Percentiles rank a stretch among this genome's conserved stretches.
These are phyloP conservation scores for Siniperca chuatsi DNA, from an alignment of 2,113 vertebrate genomes.

Conservation along the genomic window DNA sequence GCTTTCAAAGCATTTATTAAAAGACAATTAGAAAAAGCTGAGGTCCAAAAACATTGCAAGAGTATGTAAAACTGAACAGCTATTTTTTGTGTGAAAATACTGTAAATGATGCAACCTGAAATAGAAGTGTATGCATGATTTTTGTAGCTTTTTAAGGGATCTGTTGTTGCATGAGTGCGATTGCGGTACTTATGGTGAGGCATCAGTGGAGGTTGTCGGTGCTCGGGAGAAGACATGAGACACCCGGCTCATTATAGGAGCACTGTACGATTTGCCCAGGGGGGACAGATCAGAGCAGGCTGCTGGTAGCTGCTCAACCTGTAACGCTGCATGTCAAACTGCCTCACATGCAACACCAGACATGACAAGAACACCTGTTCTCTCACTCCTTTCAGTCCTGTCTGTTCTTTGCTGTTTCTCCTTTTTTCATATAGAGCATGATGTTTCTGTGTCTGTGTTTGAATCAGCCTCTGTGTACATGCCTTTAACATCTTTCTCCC, in stretches of 20 bases:
- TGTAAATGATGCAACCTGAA: neutral
- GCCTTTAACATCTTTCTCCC: neutral
- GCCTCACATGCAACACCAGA: conserved; percentile 24
- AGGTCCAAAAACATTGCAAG: neutral
- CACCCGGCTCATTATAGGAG: conserved; percentile 50
- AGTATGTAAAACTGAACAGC: neutral
- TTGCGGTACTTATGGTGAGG: neutral
- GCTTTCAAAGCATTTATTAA: neutral
- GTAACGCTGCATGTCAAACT: conserved; percentile 55
- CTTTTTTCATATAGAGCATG: neutral
- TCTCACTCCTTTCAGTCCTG: neutral
- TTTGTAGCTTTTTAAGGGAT: conserved; percentile 2
- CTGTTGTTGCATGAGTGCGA: neutral
- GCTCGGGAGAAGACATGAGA: conserved; percentile 21
- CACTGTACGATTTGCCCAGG: conserved; percentile 40
- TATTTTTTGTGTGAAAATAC: neutral
- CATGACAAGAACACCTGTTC: conserved; percentile 38
- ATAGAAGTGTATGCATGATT: neutral
- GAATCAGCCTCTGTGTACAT: neutral
- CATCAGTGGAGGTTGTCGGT: conserved; percentile 24
- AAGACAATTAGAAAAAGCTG: neutral
- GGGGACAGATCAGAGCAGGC: conserved; percentile 56
- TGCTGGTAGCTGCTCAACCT: conserved; percentile 47
- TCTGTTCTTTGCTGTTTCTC: neutral
- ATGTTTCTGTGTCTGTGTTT: conserved; percentile 2